phyloP scores from a whole-genome alignment of 2,113 vertebrate genomes.

The Chitala chitala region DNA sequence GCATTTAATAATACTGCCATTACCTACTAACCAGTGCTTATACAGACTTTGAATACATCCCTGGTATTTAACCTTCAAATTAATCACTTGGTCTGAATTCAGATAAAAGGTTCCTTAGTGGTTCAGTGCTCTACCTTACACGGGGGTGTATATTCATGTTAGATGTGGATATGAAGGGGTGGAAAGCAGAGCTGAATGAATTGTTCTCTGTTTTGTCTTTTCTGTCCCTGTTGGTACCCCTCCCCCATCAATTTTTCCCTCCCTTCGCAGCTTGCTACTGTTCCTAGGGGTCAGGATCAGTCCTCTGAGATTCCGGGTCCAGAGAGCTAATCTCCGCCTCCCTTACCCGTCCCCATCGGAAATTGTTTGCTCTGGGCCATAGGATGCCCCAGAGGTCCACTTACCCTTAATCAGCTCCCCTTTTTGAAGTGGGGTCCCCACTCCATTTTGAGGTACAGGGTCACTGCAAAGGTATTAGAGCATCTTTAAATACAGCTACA shows the following conservation, averaged over 20 bases:
- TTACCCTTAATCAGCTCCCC: constrained; percentile 9
- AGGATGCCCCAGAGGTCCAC: background rate
- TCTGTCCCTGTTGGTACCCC: background rate
- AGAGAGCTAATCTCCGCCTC: constrained; percentile 4
- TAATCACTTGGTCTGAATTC: too few relatives aligned
- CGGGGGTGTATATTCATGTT: too few relatives aligned
- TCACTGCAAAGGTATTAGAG: constrained; percentile 1
- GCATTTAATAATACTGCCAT: too few relatives aligned
- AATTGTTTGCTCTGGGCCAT: background rate
- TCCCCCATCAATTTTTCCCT: background rate
- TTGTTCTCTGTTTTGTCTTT: too few relatives aligned
- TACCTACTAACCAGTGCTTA: too few relatives aligned
- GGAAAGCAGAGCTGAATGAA: too few relatives aligned
- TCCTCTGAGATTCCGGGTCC: background rate
- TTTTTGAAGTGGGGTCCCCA: background rate
- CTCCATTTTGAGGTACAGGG: constrained; percentile 3
- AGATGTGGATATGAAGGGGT: too few relatives aligned
- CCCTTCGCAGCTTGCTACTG: background rate
- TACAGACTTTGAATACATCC: too few relatives aligned
- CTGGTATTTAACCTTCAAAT: too few relatives aligned
- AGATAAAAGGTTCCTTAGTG: too few relatives aligned
- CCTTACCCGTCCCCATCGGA: too few relatives aligned
- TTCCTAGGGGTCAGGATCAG: background rate
- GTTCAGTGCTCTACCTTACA: too few relatives aligned
- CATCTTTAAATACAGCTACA: background rate